Base-by-base conservation (phyloP, 1,140 invertebrate genomes). In the Drosophila oshimai region DNA sequence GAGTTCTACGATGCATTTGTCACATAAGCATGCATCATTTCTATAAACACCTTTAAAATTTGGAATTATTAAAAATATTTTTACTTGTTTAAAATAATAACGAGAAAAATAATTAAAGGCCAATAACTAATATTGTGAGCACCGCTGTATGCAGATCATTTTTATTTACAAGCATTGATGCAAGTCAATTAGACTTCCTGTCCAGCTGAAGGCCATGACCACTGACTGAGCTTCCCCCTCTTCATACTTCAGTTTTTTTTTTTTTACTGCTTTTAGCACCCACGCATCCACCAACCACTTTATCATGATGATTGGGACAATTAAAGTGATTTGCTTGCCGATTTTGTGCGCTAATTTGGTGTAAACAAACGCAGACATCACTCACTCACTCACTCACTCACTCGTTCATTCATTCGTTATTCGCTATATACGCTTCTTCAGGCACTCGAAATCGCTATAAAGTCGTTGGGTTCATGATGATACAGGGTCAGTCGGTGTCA, bases 311-410 rank as follows among this genome's bases (percentile, higher is more conserved):
- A 65, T 65, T 65, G 61, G 29, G 61, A 55, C 77, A 87, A 88
- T 87, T 87, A 77, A 87, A 68, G 69, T 87, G 74, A 83, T 69
- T 71, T 69, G 34, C 39, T 22, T 42, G 31, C 28, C 64, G 31
- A 62, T 79, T 84, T 84, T 86, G 29, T 80, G 81, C 81, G 72
- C 45, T 87, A 87, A 87, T 87, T 87, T 71, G 47, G 58, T 77
- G 81, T 75, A 60, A 83, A 84, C 51, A 74, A 57, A 67, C 55
- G 50, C 18, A 39, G 37, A 15, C 18, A 37, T 31, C 68, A 65
- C 3, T 33, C 58, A 62, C 4, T 41, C 49, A 61, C 5, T 41
- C 26, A 60, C 24, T 26, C 28, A 17, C 7, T 54, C 18, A 17
- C 20, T 34, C 17, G 7, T 15, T 47, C 12, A 5, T 22, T 15